phyloP scores from a whole-genome alignment of 1,140 invertebrate genomes.

The Temnothorax nylanderi region DNA sequence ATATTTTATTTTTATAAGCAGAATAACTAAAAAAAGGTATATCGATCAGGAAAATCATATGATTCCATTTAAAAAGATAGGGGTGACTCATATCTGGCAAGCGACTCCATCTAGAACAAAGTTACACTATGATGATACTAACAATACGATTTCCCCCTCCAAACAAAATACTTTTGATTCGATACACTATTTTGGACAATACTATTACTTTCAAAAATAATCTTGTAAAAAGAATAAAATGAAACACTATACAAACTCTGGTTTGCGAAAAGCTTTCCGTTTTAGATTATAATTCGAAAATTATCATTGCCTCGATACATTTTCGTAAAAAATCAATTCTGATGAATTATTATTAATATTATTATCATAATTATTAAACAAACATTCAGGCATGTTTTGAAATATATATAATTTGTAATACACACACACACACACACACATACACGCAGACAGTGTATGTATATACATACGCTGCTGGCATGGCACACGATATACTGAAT shows the following conservation, averaged over 20 bases:
- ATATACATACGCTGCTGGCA: not conserved
- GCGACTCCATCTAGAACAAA: constrained; percentile 4
- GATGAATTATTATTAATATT: too few species aligned
- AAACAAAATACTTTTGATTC: not conserved
- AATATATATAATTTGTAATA: not conserved
- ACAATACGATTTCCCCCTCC: not conserved
- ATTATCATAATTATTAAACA: not conserved
- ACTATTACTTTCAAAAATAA: not conserved
- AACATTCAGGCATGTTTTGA: not conserved
- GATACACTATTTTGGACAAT: not conserved
- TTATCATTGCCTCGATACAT: not conserved
- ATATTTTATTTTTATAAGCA: not conserved
- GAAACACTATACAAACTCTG: not conserved
- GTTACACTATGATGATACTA: not conserved
- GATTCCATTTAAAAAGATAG: constrained; percentile 12
- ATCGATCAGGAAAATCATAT: not conserved
- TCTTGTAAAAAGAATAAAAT: not conserved
- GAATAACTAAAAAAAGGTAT: not conserved
- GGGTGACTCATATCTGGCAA: not conserved
- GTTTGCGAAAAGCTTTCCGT: not conserved
- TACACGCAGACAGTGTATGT: not conserved
- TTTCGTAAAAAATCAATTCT: not conserved
- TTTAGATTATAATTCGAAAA: not conserved
- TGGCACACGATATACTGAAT: not conserved
- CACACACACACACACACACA: not conserved